Evolutionary conservation across 2,113 vertebrate genomes (phyloP).

Genomic region (Ranitomeya variabilis): DNA sequence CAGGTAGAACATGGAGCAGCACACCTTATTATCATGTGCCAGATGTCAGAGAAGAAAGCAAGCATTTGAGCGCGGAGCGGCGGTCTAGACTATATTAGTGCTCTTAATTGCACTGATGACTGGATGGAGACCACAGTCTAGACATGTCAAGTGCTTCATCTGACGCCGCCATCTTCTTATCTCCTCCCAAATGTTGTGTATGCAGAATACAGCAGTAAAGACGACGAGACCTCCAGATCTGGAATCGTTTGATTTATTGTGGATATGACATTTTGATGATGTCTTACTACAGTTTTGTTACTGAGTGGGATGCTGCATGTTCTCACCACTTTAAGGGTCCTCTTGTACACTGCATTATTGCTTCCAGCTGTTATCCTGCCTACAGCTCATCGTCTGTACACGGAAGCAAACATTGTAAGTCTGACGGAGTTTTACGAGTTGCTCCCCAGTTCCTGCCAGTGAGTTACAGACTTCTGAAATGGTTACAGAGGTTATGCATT

Average conservation of each 20-base stretch:
- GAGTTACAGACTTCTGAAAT: neutral
- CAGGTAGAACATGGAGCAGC: neutral
- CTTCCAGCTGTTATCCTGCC: neutral
- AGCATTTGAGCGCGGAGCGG: slow-evolving; percentile 4
- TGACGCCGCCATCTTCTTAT: neutral
- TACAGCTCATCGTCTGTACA: neutral
- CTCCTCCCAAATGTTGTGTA: neutral
- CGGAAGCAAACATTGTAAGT: neutral
- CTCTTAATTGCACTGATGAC: slow-evolving; percentile 7
- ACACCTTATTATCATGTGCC: slow-evolving; percentile 40
- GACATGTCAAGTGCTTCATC: slow-evolving; percentile 15
- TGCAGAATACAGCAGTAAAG: neutral
- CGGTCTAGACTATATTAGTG: slow-evolving; percentile 39
- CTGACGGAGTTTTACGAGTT: neutral
- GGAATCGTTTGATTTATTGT: neutral
- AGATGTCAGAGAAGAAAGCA: slow-evolving; percentile 15
- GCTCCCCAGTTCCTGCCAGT: neutral
- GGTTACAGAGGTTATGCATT: too few relatives aligned
- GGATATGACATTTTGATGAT: neutral
- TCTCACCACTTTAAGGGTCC: neutral
- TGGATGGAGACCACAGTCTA: slow-evolving; percentile 47
- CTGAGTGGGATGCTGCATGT: neutral
- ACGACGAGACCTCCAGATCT: neutral
- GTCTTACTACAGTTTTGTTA: neutral
- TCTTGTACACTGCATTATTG: neutral